Evolutionary conservation across 1,140 invertebrate species (phyloP), one percentile per base, ranked within the genome.

Genomic region (Lucilia cuprina): DNA sequence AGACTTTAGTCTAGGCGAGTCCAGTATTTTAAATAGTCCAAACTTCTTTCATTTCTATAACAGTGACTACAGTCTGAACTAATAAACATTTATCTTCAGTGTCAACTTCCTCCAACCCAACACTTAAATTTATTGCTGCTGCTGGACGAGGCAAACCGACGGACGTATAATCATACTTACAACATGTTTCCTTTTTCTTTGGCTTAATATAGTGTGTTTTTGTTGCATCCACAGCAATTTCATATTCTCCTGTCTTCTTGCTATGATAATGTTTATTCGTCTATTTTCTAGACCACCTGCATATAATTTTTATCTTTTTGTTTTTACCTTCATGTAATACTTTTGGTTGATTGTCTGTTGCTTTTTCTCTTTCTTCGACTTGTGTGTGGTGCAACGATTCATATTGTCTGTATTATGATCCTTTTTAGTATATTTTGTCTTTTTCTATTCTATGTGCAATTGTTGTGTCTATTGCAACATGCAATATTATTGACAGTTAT

Each of bases 401-500:
- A 41, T 21, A 49, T 17, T 21, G 41, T 9, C 75, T 17, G 19
- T 3, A n/a, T 78, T n/a, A 47, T 47, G 47, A 80, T 80, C 77
- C 77, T 80, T 80, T 50, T n/a, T 41, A 35, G 25, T 30, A 30
- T 30, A 2, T 78, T 78, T 47, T 78, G n/a, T 47, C 13, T 41
- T 35, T 35, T 41, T 17, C 34, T 14, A 41, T 35, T 78, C n/a
- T 78, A 35, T 78, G 9, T 49, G n/a, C 77, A 25, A 49, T 78
- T 47, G n/a, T 41, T 78, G n/a, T 78, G 75, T 47, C 75, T 41
- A 34, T 47, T 80, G 77, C 41, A 80, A 80, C 77, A 80, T 80
- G 77, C 77, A 49, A 80, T 80, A 80, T 80, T 49, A 80, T 80
- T 80, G 77, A 80, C 77, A 80, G 77, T 50, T 80, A 49, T 80